Conservation (phyloP, 1,140 invertebrate species). For the Aphelinus atriplicis region DNA sequence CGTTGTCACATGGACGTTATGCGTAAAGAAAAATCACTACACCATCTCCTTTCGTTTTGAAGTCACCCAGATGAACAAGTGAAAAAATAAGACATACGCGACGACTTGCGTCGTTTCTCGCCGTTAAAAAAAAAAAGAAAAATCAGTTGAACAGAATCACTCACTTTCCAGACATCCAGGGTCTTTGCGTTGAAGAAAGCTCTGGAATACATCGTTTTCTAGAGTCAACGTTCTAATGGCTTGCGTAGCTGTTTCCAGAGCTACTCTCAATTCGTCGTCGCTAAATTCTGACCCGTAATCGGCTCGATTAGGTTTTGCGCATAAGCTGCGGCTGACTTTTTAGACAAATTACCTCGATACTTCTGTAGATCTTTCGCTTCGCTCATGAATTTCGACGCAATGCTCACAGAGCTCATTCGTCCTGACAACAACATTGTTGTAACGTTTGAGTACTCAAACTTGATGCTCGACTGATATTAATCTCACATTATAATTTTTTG, state of each 20-base stretch:
- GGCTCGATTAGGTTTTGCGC: no score
- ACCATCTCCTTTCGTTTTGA: no score
- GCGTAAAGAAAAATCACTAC: no score
- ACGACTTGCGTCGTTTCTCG: no score
- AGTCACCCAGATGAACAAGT: no score
- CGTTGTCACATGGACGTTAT: no score
- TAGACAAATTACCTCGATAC: neutral
- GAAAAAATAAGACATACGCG: no score
- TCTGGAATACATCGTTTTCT: conserved; percentile 57
- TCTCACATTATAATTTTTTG: neutral
- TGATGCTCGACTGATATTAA: neutral
- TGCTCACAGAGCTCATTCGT: neutral
- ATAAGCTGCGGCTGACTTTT: no score
- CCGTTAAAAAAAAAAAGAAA: no score
- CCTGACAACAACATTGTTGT: neutral
- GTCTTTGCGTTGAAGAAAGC: conserved; percentile 47
- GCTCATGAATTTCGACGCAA: neutral
- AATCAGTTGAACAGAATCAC: neutral
- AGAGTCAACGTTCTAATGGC: conserved; percentile 46
- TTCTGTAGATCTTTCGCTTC: neutral
- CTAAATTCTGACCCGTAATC: conserved; percentile 42
- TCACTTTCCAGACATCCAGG: conserved; percentile 38
- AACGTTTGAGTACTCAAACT: neutral
- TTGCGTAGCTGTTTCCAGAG: conserved; percentile 40
- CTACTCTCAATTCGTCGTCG: conserved; percentile 45